A percentile compares a stretch with the other conserved stretches of the same genome.
Conservation (phyloP, 2,113 vertebrate genomes). For the Steatornis caripensis region DNA sequence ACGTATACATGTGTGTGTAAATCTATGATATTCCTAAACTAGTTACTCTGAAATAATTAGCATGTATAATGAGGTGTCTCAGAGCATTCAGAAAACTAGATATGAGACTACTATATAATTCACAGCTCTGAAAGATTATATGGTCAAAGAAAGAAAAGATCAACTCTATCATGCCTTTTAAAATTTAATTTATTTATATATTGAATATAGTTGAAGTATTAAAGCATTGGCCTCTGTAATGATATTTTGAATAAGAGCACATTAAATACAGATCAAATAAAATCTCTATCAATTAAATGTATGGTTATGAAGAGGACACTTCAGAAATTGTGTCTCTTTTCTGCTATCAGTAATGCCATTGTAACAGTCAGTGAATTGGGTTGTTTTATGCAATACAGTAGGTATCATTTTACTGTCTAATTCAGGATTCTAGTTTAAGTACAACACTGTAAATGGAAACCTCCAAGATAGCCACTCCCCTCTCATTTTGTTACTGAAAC, state of each 20-base stretch:
- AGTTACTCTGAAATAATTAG: neutral
- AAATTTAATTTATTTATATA: neutral
- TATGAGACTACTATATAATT: neutral
- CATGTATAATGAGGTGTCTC: neutral
- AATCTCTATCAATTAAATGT: neutral
- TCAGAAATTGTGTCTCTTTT: neutral
- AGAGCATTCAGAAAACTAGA: neutral
- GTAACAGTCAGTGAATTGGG: neutral
- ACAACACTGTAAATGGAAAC: neutral
- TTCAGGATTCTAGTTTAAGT: neutral
- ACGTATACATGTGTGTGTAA: neutral
- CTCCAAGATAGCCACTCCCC: neutral
- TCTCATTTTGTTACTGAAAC: neutral
- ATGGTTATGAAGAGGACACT: neutral
- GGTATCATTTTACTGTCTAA: neutral
- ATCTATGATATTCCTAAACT: neutral
- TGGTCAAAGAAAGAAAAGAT: neutral
- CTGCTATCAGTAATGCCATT: neutral
- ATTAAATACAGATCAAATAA: neutral
- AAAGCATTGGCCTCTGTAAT: neutral
- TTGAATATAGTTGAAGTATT: neutral
- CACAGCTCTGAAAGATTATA: neutral
- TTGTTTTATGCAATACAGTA: neutral
- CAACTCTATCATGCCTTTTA: neutral
- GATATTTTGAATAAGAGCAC: neutral